phyloP scores from a whole-genome alignment of 1,140 invertebrate species.

The Hyposmocoma kahamanoa region DNA sequence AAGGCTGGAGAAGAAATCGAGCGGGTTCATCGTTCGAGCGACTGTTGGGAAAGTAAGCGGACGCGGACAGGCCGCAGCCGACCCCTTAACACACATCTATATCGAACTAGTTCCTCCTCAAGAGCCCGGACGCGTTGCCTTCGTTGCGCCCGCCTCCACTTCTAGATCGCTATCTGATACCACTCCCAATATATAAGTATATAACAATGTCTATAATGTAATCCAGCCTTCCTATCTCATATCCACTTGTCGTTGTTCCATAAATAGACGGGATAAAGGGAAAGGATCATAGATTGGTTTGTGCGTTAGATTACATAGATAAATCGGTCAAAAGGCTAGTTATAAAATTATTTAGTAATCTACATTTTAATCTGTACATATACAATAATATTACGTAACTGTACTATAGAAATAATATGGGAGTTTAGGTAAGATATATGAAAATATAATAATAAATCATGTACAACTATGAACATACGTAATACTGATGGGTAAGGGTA shows the following conservation, averaged over 20 bases:
- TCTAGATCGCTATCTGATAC: conserved; percentile 31
- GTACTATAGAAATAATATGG: conserved; percentile 27
- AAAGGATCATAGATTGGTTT: conserved; percentile 33
- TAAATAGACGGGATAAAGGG: conserved; percentile 20
- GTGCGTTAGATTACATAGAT: conserved; percentile 60
- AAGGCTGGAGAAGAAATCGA: conserved; percentile 69
- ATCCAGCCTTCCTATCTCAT: conserved; percentile 17
- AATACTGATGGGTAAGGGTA: conserved; percentile 29
- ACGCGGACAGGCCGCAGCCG: conserved; percentile 27
- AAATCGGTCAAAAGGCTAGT: conserved; percentile 71
- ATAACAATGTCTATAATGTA: conserved; percentile 24
- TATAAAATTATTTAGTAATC: conserved; percentile 33
- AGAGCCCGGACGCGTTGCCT: conserved; percentile 21
- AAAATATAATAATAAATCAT: conserved; percentile 6
- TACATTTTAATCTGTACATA: conserved; percentile 39
- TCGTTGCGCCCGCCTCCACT: conserved; percentile 20
- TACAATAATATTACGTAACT: conserved; percentile 33
- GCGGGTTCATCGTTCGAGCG: conserved; percentile 49
- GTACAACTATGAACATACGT: conserved; percentile 21
- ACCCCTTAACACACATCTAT: conserved; percentile 63
- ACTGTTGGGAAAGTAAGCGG: conserved; percentile 63
- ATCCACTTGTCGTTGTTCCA: conserved; percentile 4
- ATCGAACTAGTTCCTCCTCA: conserved; percentile 46
- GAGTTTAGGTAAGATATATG: conserved; percentile 10
- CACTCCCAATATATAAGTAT: conserved; percentile 13